Evolutionary conservation across 2,888 invertebrate genomes (phyloP), one percentile per base, ranked within the genome.

Genomic region (Meiosimyza platycephala): DNA sequence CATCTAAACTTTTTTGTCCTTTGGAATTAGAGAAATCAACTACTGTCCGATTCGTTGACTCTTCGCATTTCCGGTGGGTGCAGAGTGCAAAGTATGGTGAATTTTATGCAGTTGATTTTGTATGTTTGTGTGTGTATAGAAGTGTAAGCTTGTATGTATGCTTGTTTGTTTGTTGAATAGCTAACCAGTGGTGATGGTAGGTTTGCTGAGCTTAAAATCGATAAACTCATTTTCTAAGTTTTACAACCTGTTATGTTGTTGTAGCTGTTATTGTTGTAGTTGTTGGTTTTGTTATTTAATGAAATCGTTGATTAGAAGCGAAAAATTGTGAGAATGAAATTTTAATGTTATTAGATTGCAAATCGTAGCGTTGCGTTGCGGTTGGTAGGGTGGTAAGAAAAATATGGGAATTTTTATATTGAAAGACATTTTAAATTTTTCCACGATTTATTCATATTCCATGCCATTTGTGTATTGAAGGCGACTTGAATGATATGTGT

Each of bases 151-250:
- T 9, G 40, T 40, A 40, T 1, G 6, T 40, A 9, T 12, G 50
- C 47, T 40, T 40, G 33, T n/a, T 13, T 62, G 13, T 11, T n/a
- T 40, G 40, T 69, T 70, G 51, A 62, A 50, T 50, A 16, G 60
- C 40, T 13, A 18, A 57, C 28, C 22, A 50, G 6, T 48, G 59
- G 59, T 48, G 50, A 40, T 40, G 40, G 40, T 40, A 9, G 40
- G 22, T 28, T 62, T 50, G 71, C 18, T 77, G 81, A 73, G 55
- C 80, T 77, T 79, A 82, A 82, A 82, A 82, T 82, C 82, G 82
- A 82, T 82, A 82, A 82, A 82, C 82, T 81, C 82, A 82, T 82
- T 82, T 68, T 81, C 80, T 80, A 82, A 81, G 80, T 82, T 81
- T 77, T 78, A 77, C 76, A 75, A 75, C 75, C 77, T 75, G 59